Evolutionary conservation across 2,888 invertebrate species (phyloP), one percentile per base, ranked within the genome.

Genomic region (Drosophila phalerata): DNA sequence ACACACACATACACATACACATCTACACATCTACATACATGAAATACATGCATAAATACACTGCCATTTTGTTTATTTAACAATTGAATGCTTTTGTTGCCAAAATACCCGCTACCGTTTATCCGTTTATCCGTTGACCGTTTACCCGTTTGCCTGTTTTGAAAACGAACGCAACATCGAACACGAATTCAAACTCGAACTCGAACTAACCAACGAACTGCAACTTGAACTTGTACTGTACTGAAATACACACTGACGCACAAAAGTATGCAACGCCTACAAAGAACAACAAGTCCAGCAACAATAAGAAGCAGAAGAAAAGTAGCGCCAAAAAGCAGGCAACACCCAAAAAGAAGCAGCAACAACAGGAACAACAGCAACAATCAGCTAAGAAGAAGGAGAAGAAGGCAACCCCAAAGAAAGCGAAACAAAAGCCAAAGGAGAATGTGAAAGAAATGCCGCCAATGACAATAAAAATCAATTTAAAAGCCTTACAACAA

Each of bases 81-180:
- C 65, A 84, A 73, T 82, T 79, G 75, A 85, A 77, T 89, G 83
- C 87, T 84, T 84, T 69, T 83, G 85, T 88, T 83, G 76, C 87
- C 79, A 43, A 37, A 34, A 69, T 77, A 69, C 63, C 73, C 61
- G 78, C 81, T 77, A 72, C 65, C 70, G 30, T 30, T 30, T 30
- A 30, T 30, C 79, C 64, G 72, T 70, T 79, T 57, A 38, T 38
- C 37, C n/a, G 37, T 65, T 66, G 28, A 28, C 38, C 38, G 38
- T 74, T 67, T 67, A 71, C 75, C 73, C 73, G 73, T 76, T 73
- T 77, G 72, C 72, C 74, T 72, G 66, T 67, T 61, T 61, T 49
- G 55, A 77, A 40, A 68, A 77, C 73, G 73, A 73, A 73, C 74
- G 67, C 68, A 77, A 75, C 56, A 65, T 52, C 32, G 32, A 69